Evolutionary conservation across 2,797 vertebrate genomes (phyloP).

Genomic region (Dermochelys coriacea): DNA sequence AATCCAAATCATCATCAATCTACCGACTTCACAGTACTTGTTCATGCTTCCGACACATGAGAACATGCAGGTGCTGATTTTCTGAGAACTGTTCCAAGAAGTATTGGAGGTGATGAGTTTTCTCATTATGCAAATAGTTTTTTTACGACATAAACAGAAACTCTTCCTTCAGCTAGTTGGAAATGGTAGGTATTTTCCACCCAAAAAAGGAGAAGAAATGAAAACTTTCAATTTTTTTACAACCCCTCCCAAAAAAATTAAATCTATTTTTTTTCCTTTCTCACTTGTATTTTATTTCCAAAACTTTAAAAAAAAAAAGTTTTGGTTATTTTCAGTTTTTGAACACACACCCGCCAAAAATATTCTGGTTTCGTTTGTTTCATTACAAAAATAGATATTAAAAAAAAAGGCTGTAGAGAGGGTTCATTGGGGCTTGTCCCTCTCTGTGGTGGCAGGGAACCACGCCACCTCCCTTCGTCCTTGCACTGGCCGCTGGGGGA

Average conservation of each 20-base stretch:
- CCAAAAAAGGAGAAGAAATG: not conserved
- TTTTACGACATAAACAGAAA: not conserved
- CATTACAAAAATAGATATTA: not conserved
- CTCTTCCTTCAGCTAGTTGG: not conserved
- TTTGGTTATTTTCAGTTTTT: slow-evolving; percentile 61
- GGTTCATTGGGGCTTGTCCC: too few relatives aligned
- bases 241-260: not conserved
- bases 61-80: not conserved
- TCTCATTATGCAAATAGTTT: not conserved
- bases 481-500: too few relatives aligned
- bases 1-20: slow-evolving; percentile 56
- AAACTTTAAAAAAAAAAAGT: not conserved
- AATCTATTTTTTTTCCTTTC: not conserved
- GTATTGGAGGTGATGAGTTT: not conserved
- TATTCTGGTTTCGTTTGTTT: slow-evolving; percentile 3
- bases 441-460: too few relatives aligned
- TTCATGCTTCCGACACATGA: not conserved
- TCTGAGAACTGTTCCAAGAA: slow-evolving; percentile 29
- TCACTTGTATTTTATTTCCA: not conserved
- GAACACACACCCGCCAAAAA: not conserved
- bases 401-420: too few relatives aligned
- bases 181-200: not conserved
- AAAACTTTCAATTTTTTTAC: not conserved
- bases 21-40: slow-evolving; percentile 30
- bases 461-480: too few relatives aligned